A percentile compares a stretch with the other conserved stretches of the same genome.
These are phyloP conservation scores for Diplosoma virens DNA, from an alignment of 23 tunicate species.

Conservation along the genomic window DNA sequence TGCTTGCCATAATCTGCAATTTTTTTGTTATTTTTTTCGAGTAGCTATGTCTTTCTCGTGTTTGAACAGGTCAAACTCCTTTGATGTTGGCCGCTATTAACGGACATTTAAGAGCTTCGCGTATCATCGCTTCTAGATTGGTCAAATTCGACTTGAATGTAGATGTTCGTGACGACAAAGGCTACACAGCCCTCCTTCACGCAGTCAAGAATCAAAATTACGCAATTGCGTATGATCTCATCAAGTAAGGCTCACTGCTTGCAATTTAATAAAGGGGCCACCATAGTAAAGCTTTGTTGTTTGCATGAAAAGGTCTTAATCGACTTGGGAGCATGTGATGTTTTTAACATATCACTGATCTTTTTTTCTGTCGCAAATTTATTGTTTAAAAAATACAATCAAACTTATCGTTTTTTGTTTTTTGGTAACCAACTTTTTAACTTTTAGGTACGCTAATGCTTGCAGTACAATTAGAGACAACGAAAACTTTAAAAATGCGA, in stretches of 20 bases:
- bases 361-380: neutral
- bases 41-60: no score
- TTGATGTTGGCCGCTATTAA: constrained; percentile 72
- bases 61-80: constrained; percentile 81
- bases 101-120: constrained; percentile 57
- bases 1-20: no score
- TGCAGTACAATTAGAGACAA: constrained; percentile 65
- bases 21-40: no score
- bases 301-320: no score
- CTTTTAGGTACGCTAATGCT: constrained; percentile 66
- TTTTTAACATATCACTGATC: neutral
- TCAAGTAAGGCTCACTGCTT: constrained; percentile 33
- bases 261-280: neutral
- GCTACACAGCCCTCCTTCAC: constrained; percentile 70
- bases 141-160: constrained; percentile 74
- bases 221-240: constrained; percentile 58
- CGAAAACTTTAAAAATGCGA: constrained; percentile 64
- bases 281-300: neutral
- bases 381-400: neutral
- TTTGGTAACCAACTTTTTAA: no score
- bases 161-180: constrained; percentile 64
- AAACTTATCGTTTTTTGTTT: no score
- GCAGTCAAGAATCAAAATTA: constrained; percentile 78
- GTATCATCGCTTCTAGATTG: constrained; percentile 48
- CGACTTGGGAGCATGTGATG: neutral